Evolutionary conservation across 2,113 vertebrate genomes (phyloP).

Genomic region (Gasterosteus nipponicus): DNA sequence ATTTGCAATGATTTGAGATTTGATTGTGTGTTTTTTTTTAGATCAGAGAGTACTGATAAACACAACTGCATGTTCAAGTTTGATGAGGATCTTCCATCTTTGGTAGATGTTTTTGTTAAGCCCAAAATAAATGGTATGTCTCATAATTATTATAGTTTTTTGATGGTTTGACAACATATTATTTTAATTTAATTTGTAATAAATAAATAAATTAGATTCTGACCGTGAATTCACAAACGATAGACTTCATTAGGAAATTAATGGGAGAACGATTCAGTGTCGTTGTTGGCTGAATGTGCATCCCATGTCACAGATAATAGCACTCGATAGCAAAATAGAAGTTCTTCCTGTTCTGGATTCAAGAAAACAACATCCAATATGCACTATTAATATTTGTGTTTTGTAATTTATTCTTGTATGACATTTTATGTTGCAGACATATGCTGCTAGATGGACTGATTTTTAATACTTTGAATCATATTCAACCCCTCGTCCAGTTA

Average conservation of each 20-base stretch:
- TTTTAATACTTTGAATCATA: no score
- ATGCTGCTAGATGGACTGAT: no score
- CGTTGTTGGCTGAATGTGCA: conserved; percentile 13
- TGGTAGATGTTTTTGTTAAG: conserved; percentile 37
- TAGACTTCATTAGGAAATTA: not conserved
- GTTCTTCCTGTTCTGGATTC: conserved; percentile 23
- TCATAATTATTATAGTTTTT: conserved; percentile 9
- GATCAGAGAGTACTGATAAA: conserved; percentile 12
- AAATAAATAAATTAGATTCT: conserved; percentile 32
- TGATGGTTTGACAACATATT: not conserved
- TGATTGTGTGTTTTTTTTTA: not conserved
- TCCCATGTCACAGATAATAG: conserved; percentile 11
- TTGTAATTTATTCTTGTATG: not conserved
- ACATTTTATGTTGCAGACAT: not conserved
- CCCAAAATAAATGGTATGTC: conserved; percentile 61
- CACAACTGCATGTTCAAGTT: conserved; percentile 13
- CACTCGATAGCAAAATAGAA: not conserved
- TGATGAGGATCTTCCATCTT: conserved; percentile 41
- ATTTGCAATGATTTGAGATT: conserved; percentile 8
- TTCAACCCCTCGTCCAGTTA: no score
- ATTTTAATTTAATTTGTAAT: conserved; percentile 8
- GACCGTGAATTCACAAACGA: conserved; percentile 24
- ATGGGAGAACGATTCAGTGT: not conserved
- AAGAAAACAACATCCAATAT: conserved; percentile 51
- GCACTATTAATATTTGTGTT: conserved; percentile 26